A percentile compares a stretch with the other conserved stretches of the same genome.
These are phyloP conservation scores for Stenoptilia bipunctidactyla DNA, from an alignment of 2,888 invertebrate species.

Conservation along the genomic window DNA sequence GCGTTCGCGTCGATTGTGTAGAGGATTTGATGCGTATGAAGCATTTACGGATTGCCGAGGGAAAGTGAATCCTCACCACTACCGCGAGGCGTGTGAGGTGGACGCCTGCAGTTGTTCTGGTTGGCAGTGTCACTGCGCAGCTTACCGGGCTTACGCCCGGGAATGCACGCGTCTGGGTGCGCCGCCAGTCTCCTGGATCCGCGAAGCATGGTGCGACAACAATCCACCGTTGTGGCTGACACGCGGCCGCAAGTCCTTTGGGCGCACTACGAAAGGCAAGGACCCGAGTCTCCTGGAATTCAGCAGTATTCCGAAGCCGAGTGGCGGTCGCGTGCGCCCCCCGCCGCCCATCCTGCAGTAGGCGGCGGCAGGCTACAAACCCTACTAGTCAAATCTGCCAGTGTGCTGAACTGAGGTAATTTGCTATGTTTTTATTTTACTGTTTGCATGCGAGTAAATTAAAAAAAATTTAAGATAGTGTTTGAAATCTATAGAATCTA, in stretches of 20 bases:
- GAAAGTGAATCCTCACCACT: constrained; percentile 84
- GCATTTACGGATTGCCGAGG: constrained; percentile 84
- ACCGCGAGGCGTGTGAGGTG: constrained; percentile 86
- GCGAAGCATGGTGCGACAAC: constrained; percentile 75
- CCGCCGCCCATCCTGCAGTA: constrained; percentile 58
- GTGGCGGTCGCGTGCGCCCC: constrained; percentile 39
- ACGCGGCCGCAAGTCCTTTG: constrained; percentile 30
- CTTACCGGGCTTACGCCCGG: constrained; percentile 89
- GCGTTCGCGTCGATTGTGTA: constrained; percentile 60
- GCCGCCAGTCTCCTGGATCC: constrained; percentile 77
- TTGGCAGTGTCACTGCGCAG: constrained; percentile 88
- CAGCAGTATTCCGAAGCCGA: constrained; percentile 37
- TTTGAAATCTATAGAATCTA: too few species aligned
- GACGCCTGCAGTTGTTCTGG: constrained; percentile 91
- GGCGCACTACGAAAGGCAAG: constrained; percentile 18
- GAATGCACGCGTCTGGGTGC: constrained; percentile 87
- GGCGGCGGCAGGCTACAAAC: constrained; percentile 29
- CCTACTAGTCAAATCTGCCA: constrained; percentile 64
- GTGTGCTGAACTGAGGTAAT: constrained; percentile 49
- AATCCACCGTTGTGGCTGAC: constrained; percentile 44
- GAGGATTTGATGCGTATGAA: constrained; percentile 57
- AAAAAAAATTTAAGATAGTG: too few species aligned
- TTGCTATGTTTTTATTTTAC: too few species aligned
- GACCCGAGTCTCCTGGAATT: constrained; percentile 31
- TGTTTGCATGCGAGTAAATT: too few species aligned